Evolutionary conservation across 2,888 invertebrate species (phyloP), one percentile per base, ranked within the genome.

Genomic region (Pemphredon lugubris): DNA sequence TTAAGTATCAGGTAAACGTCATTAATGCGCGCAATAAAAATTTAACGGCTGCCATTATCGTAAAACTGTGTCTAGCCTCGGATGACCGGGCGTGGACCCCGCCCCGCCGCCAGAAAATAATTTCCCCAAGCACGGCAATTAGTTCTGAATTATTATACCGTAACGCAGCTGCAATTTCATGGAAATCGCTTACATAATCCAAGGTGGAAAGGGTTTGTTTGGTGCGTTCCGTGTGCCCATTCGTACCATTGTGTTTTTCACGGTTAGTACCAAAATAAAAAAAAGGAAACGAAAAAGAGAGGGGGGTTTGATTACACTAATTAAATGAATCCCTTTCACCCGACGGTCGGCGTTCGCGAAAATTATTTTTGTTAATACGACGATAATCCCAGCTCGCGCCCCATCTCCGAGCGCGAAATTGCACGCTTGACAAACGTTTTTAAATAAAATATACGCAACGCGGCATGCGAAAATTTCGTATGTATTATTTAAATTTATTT

Each of bases 161-260:
- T 32, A 53, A 64, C 60, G 58, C 54, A 61, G 54, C 51, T 55
- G 59, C 63, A 72, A 72, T 75, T 75, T 48, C 63, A 39, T 53
- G 66, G 50, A 54, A 76, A 75, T 75, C 76, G 61, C 53, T 42
- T 50, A 11, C 26, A 57, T 75, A 75, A 72, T 72, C 75, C 58
- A 16, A 11, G 20, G n/a, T 37, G 37, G 9, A 16, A 13, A 18
- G 50, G 23, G 21, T 30, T 40, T 21, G 30, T 48, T 20, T 50
- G 48, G 32, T 50, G 47, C 32, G 14, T 23, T 7, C 5, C 5
- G 3, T 3, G 14, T 13, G 20, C n/a, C n/a, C n/a, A n/a, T n/a
- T n/a, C n/a, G n/a, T n/a, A n/a, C 18, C 21, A 11, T 32, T 32
- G 50, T 32, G 11, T 3, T 11, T 13, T 11, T 11, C 11, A 2